phyloP scores from a whole-genome alignment of 2,113 vertebrate genomes.

The Mus spicilegus region DNA sequence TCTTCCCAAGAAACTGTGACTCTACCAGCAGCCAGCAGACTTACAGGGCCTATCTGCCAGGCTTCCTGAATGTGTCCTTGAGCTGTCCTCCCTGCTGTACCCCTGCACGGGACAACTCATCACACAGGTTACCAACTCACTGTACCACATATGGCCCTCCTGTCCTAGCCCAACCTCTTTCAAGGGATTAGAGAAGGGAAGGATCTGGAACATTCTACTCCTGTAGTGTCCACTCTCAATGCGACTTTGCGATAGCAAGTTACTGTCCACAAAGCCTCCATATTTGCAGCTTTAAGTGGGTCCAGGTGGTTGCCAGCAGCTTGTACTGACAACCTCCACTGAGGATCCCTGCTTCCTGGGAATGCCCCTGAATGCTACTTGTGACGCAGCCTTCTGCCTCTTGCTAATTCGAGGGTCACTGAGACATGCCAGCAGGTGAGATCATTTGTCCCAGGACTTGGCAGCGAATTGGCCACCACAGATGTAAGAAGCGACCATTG shows the following conservation, averaged over 20 bases:
- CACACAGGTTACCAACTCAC: accelerated
- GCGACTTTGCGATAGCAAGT: background rate
- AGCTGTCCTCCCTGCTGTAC: accelerated
- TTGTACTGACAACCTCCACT: too few relatives aligned
- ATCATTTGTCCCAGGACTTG: background rate
- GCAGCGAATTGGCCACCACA: too few relatives aligned
- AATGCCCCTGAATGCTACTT: background rate
- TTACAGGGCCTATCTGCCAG: accelerated
- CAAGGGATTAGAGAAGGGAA: background rate
- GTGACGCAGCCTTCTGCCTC: background rate
- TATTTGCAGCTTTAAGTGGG: background rate
- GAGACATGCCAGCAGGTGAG: background rate
- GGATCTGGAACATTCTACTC: background rate
- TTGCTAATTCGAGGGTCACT: accelerated
- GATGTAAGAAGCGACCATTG: background rate
- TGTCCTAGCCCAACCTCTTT: accelerated
- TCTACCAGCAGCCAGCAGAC: background rate
- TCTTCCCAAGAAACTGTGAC: too few relatives aligned
- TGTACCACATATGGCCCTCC: background rate
- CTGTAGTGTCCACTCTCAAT: accelerated
- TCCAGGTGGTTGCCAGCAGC: background rate
- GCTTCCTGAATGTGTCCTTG: background rate
- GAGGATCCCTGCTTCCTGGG: background rate
- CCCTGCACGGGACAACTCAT: too few relatives aligned
- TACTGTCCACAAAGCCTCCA: accelerated